These are phyloP conservation scores for Peromyscus aztecus DNA, from an alignment of 2,797 vertebrate genomes.

Conservation along the genomic window DNA sequence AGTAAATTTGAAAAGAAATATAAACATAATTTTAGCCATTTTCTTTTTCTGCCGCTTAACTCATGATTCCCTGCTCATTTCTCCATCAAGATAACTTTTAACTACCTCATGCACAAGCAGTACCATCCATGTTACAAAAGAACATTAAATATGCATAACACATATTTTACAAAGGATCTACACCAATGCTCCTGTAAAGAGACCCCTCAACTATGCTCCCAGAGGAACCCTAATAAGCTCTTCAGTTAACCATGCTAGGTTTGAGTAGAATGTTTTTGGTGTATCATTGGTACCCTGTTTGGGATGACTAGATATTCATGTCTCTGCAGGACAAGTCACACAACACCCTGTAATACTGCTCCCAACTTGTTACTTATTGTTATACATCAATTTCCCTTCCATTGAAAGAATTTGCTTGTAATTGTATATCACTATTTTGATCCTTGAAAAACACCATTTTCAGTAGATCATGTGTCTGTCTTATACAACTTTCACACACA, in stretches of 20 bases:
- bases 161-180: not conserved
- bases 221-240: not conserved
- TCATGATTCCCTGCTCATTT: not conserved
- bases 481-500: not conserved
- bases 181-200: not conserved
- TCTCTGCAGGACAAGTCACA: not conserved
- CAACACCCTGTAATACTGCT: not conserved
- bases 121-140: not conserved
- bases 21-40: not conserved
- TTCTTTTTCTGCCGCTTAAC: not conserved
- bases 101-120: not conserved
- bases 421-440: slow-evolving; percentile 18
- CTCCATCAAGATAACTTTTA: not conserved
- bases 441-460: not conserved
- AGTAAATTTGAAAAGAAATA: not conserved
- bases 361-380: not conserved
- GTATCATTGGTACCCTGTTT: not conserved
- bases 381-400: not conserved
- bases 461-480: not conserved
- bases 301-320: too few relatives aligned
- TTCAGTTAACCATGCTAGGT: not conserved
- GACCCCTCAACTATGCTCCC: not conserved
- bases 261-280: not conserved
- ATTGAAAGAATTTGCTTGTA: not conserved
- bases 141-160: not conserved